Evolutionary conservation across 2,797 vertebrate species (phyloP).

Genomic region (Mus minutoides): DNA sequence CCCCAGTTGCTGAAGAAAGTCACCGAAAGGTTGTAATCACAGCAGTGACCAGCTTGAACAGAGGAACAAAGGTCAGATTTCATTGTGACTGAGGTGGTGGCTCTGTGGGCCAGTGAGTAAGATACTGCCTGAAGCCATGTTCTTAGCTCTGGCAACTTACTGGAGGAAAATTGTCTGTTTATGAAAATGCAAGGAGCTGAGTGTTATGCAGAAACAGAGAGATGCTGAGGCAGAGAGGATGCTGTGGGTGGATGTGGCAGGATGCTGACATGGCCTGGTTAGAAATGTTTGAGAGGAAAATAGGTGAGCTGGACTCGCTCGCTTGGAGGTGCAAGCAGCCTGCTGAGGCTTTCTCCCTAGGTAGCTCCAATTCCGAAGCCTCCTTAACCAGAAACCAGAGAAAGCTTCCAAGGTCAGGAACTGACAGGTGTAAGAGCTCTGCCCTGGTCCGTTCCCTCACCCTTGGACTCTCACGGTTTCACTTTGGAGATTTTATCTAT

Average conservation of each 20-base stretch:
- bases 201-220: neutral
- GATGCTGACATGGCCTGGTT: neutral
- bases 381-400: no score
- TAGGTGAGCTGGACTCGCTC: neutral
- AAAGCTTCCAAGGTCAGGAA: neutral
- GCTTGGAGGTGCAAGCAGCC: neutral
- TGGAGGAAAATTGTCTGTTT: neutral
- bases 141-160: neutral
- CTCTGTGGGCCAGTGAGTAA: neutral
- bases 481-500: neutral
- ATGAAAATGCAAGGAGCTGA: neutral
- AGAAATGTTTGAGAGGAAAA: neutral
- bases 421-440: neutral
- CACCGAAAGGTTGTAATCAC: neutral
- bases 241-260: neutral
- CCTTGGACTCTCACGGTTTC: neutral
- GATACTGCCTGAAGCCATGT: neutral
- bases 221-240: neutral
- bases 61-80: neutral
- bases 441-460: neutral
- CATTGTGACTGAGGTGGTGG: neutral
- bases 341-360: neutral
- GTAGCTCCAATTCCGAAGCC: neutral
- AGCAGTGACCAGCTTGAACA: neutral
- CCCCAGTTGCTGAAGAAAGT: neutral